Conservation (phyloP, 2,797 vertebrate genomes). For the Myripristis murdjan region DNA sequence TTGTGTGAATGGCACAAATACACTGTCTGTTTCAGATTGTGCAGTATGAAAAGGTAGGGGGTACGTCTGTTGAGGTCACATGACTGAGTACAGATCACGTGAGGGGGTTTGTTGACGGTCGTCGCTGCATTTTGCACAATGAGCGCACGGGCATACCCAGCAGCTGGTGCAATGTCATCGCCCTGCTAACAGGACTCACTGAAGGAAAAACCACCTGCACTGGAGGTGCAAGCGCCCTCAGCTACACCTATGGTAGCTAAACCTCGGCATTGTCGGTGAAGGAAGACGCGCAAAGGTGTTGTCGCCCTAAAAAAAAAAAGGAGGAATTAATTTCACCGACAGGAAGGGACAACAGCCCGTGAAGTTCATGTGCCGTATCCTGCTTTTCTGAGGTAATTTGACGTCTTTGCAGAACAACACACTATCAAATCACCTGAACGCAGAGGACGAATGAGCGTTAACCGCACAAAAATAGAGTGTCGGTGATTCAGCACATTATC, state of each 20-base stretch:
- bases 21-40: no score
- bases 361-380: constrained; percentile 57
- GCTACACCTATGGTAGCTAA: constrained; percentile 12
- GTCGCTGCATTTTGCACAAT: constrained; percentile 57
- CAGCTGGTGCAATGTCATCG: constrained; percentile 81
- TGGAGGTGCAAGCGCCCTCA: neutral
- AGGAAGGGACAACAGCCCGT: constrained; percentile 63
- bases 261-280: constrained; percentile 23
- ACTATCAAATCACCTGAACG: accelerated
- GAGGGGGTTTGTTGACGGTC: constrained; percentile 81
- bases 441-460: no score
- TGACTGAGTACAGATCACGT: constrained; percentile 78
- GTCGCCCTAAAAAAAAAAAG: constrained; percentile 41
- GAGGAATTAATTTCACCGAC: constrained; percentile 66
- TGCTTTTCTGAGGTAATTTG: constrained; percentile 71
- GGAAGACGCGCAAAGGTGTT: constrained; percentile 28
- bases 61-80: constrained; percentile 61
- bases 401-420: neutral
- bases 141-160: constrained; percentile 46
- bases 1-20: no score
- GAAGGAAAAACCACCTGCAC: constrained; percentile 7
- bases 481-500: constrained; percentile 26
- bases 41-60: neutral
- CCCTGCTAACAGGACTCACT: constrained; percentile 47
- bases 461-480: neutral